Conservation (phyloP, 1,140 invertebrate species). For the Ceratina calcarata region DNA sequence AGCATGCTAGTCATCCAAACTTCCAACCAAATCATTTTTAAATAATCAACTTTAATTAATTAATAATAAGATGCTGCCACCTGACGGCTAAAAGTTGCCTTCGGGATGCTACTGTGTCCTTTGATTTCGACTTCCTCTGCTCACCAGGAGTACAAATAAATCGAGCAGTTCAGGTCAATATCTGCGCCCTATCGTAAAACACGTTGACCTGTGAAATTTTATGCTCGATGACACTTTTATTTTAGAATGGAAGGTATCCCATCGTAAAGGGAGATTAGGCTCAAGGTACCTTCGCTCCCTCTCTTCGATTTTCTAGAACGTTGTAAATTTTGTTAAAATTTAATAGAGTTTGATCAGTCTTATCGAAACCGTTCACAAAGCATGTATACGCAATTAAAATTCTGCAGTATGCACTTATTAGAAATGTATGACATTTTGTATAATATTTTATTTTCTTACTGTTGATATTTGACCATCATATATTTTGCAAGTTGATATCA, state of each 20-base stretch:
- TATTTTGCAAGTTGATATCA: not conserved
- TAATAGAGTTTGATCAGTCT: not conserved
- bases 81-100: no score
- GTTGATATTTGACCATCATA: not conserved
- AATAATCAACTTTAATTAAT: no score
- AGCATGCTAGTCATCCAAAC: no score
- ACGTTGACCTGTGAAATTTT: not conserved
- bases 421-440: no score
- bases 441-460: not conserved
- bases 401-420: not conserved
- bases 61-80: no score
- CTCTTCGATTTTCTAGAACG: not conserved
- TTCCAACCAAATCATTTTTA: no score
- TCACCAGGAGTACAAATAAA: no score
- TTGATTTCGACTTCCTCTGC: no score
- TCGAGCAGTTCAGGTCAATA: not conserved
- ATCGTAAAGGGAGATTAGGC: conserved; percentile 5
- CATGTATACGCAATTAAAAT: not conserved
- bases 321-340: not conserved
- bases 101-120: no score
- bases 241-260: not conserved
- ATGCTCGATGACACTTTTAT: not conserved
- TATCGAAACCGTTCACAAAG: not conserved
- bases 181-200: not conserved
- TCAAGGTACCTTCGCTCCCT: not conserved